Evolutionary conservation across 2,888 invertebrate species (phyloP).

Genomic region (Leuctra nigra): DNA sequence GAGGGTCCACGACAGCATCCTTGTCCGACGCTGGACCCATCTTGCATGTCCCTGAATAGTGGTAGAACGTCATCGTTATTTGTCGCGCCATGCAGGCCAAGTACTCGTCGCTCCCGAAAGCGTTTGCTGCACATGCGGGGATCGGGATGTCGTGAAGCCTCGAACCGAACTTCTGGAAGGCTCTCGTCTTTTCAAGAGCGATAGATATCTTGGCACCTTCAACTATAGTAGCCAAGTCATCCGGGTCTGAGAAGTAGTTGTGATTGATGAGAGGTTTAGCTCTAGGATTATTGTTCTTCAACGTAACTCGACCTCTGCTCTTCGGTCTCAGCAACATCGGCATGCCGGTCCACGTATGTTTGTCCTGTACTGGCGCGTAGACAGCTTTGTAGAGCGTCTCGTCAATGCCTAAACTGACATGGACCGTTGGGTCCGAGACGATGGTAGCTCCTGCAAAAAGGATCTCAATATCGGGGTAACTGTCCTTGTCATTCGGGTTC

Average conservation of each 20-base stretch:
- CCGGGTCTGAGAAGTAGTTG: conserved; percentile 65
- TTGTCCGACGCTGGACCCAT: conserved; percentile 28
- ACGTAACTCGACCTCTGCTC: conserved; percentile 56
- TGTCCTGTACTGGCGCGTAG: background rate
- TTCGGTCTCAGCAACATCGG: conserved; percentile 65
- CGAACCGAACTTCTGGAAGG: conserved; percentile 51
- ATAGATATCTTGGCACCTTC: conserved; percentile 45
- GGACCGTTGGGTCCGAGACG: conserved; percentile 42
- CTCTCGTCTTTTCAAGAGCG: conserved; percentile 35
- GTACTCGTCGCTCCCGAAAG: conserved; percentile 57
- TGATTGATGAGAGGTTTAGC: conserved; percentile 65
- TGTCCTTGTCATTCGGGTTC: conserved; percentile 46
- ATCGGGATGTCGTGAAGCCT: conserved; percentile 47
- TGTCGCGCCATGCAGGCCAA: conserved; percentile 60
- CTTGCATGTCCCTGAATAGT: conserved; percentile 9
- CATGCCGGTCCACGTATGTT: conserved; percentile 44
- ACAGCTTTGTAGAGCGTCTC: background rate
- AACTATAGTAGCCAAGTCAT: conserved; percentile 36
- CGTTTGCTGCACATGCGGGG: conserved; percentile 49
- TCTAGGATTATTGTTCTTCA: conserved; percentile 62
- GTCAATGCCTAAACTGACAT: background rate
- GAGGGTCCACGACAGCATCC: no score
- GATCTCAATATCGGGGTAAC: conserved; percentile 58
- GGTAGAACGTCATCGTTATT: conserved; percentile 50
- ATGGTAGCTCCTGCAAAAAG: conserved; percentile 52